phyloP scores from a whole-genome alignment of 1,140 invertebrate species.

The Rhyzopertha dominica region DNA sequence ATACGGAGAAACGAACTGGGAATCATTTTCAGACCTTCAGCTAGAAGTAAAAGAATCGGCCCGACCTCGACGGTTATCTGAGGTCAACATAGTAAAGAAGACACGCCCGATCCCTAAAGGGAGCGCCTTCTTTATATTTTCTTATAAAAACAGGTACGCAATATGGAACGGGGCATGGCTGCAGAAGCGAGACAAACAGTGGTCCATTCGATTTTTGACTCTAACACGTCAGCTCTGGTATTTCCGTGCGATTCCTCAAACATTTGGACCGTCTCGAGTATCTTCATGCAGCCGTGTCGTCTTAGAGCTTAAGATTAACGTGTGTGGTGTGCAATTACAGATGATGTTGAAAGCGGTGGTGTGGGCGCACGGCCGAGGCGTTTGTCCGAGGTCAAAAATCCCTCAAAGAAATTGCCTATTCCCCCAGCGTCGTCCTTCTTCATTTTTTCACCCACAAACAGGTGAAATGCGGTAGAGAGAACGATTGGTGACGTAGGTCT shows the following conservation, averaged over 20 bases:
- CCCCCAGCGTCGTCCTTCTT: slow-evolving; percentile 94
- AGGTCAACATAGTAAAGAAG: slow-evolving; percentile 80
- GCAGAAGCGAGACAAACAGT: slow-evolving; percentile 28
- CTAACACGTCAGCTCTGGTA: slow-evolving; percentile 1
- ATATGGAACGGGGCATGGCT: slow-evolving; percentile 39
- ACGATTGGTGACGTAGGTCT: slow-evolving; percentile 34
- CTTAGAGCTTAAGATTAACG: slow-evolving; percentile 38
- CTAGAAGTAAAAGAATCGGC: slow-evolving; percentile 53
- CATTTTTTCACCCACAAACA: slow-evolving; percentile 91
- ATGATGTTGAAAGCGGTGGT: slow-evolving; percentile 57
- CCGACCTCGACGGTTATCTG: slow-evolving; percentile 85
- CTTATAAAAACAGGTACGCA: slow-evolving; percentile 81
- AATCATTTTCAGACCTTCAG: slow-evolving; percentile 47
- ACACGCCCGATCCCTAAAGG: slow-evolving; percentile 91
- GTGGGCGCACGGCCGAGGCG: slow-evolving; percentile 77
- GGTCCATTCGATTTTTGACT: neutral
- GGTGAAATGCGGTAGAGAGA: slow-evolving; percentile 55
- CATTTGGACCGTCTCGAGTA: slow-evolving; percentile 2
- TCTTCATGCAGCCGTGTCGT: slow-evolving; percentile 42
- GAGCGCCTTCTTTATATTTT: slow-evolving; percentile 94
- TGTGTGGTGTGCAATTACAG: slow-evolving; percentile 41
- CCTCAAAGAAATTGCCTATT: slow-evolving; percentile 85
- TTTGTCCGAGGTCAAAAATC: slow-evolving; percentile 85
- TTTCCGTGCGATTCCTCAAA: neutral
- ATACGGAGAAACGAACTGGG: slow-evolving; percentile 30